Percentiles rank a stretch among this genome's conserved stretches.
Conservation (phyloP, 1,140 invertebrate species). For the Mylabris phalerata region DNA sequence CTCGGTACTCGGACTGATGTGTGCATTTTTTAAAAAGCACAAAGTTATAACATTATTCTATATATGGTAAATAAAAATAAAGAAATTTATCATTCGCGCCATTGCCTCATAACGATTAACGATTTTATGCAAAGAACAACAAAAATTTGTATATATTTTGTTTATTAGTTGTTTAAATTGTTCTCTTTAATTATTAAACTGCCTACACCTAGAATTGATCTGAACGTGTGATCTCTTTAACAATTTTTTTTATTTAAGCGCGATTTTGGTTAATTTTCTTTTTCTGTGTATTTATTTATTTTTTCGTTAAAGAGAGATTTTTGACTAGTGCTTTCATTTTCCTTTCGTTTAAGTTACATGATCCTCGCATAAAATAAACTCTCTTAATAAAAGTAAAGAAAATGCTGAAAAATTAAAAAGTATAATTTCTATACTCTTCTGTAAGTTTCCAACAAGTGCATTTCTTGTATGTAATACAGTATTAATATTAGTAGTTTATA, state of each 20-base stretch:
- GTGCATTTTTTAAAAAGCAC: constrained; percentile 26
- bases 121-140: constrained; percentile 21
- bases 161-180: constrained; percentile 3
- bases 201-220: constrained; percentile 21
- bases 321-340: constrained; percentile 4
- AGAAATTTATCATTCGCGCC: constrained; percentile 38
- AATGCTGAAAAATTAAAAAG: constrained; percentile 9
- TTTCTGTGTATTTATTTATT: constrained; percentile 16
- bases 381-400: constrained; percentile 22
- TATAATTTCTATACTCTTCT: constrained; percentile 56
- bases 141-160: constrained; percentile 25
- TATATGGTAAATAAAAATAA: not conserved
- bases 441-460: constrained; percentile 80
- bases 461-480: constrained; percentile 84
- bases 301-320: not conserved
- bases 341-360: constrained; percentile 24
- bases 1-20: constrained; percentile 33
- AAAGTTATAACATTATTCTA: constrained; percentile 40
- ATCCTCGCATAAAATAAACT: constrained; percentile 26
- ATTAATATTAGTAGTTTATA: constrained; percentile 52
- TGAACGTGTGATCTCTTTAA: constrained; percentile 14
- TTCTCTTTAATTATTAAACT: constrained; percentile 12
- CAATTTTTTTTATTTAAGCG: constrained; percentile 2
- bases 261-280: constrained; percentile 22
- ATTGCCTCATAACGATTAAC: constrained; percentile 38